Base-by-base conservation (phyloP, 1,140 invertebrate genomes). In the Drosophila neocordata region DNA sequence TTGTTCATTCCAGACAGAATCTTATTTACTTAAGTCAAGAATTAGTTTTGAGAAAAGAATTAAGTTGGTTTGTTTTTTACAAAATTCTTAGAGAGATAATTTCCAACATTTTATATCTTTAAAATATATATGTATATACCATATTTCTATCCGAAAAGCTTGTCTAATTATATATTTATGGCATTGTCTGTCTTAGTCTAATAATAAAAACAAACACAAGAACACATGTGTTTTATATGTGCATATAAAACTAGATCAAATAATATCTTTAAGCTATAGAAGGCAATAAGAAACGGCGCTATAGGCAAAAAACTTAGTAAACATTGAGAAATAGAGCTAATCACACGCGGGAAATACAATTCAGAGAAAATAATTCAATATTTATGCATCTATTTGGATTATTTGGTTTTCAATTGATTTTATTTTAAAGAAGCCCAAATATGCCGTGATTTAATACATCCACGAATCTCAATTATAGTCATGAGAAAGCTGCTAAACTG, bases 201-300 rank as follows among this genome's bases (percentile, higher is more conserved):
- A 48, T 48, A 48, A 48, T 48, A 7, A 20, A 48, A 48, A 48
- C 13, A 37, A 12, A 9, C 13, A 9, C 22, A 34, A 61, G 31
- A 61, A 74, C 57, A 76, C 48, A 76, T 76, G 72, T 76, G 73
- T 76, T 63, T 76, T 48, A 7, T 12, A 3, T 12, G 4, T 35
- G 9, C 1, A 41, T 38, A 68, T 55, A 69, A 53, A 75, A 65
- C 12, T 44, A 27, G 27, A 58, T 57, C 18, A 60, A 60, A 48
- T 38, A 60, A 38, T 48, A 38, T 48, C 22, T 48, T 18, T 18
- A 20, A 48, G 41, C 41, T 48, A 24, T 24, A 18, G 15, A 44
- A 44, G 41, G 41, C 24, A 55, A 31, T 18, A 7, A 18, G 13
- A 55, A 15, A 55, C 9, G 27, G 13, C 13, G 41, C 41, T 55